Conservation (phyloP, 2,888 invertebrate genomes). For the Hoplodrina blanda region DNA sequence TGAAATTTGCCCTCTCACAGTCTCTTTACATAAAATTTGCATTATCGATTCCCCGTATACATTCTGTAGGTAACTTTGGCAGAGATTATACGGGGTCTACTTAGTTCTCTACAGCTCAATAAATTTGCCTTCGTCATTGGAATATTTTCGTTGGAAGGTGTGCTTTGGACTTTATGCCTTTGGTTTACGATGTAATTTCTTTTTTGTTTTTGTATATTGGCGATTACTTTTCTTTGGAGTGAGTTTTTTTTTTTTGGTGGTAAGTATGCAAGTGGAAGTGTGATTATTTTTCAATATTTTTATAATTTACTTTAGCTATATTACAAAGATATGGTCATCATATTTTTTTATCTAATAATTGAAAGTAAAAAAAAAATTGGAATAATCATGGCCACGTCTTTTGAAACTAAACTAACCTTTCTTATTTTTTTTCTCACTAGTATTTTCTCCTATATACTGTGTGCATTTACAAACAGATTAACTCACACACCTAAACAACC, state of each 20-base stretch:
- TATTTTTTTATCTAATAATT: too few relatives aligned
- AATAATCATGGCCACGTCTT: too few relatives aligned
- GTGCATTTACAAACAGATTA: too few relatives aligned
- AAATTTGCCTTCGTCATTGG: slow-evolving; percentile 70
- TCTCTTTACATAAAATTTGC: slow-evolving; percentile 88
- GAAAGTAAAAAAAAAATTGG: too few relatives aligned
- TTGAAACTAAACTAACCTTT: too few relatives aligned
- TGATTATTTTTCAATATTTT: background rate
- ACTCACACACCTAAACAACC: too few relatives aligned
- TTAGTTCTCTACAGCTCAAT: slow-evolving; percentile 70
- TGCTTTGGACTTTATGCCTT: slow-evolving; percentile 54
- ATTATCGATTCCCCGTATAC: slow-evolving; percentile 81
- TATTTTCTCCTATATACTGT: too few relatives aligned
- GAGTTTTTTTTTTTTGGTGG: background rate
- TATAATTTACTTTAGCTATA: background rate
- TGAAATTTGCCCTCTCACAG: slow-evolving; percentile 82
- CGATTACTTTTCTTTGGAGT: slow-evolving; percentile 19
- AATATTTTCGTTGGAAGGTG: slow-evolving; percentile 69
- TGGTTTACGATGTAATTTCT: slow-evolving; percentile 58
- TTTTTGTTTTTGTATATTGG: slow-evolving; percentile 48
- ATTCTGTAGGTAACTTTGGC: slow-evolving; percentile 59
- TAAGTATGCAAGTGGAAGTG: background rate
- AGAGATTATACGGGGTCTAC: slow-evolving; percentile 74
- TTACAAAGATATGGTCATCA: too few relatives aligned
- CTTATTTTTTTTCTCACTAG: background rate